Base-by-base conservation (phyloP, 1,140 invertebrate species). In the Luehdorfia chinensis region DNA sequence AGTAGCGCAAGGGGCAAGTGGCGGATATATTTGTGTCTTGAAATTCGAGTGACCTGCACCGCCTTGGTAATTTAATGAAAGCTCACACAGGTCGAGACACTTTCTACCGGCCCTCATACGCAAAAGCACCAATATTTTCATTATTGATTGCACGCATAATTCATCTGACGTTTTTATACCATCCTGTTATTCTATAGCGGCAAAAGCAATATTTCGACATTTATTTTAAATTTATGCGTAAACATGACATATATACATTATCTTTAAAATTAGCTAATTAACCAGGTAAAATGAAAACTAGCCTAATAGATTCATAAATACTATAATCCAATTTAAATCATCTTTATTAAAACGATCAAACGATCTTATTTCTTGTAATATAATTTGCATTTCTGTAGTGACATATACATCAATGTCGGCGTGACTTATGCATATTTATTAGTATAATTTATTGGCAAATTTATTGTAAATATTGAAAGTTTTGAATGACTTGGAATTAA, bases 121-220 rank as follows among this genome's bases (percentile, higher is more conserved):
- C 55, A 28, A 43, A 43, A 43, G 18, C 46, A 72, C 64, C 68
- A 70, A 66, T 69, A 79, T 75, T 80, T 84, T 75, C 75, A 72
- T 76, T 80, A 83, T 80, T 71, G 74, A 79, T 81, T 75, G 71
- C 71, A 73, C 72, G 76, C 67, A 85, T 85, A 79, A 83, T 64
- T 58, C 55, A 59, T 56, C 50, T 55, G 60, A 63, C 46, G 50
- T 60, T 66, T 64, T 56, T 55, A 61, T 51, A 55, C 43, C 64
- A 59, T 55, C 45, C 9, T 15, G 9, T 16, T n/a, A 34, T 9
- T 21, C 9, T 11, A 21, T n/a, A n/a, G n/a, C n/a, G n/a, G 25
- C 19, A 3, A 3, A 7, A 3, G 25, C 25, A 2, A 9, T 9
- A 8, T 27, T 27, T 27, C 25, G 25, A 27, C 25, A 27, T 27